Evolutionary conservation across 2,113 vertebrate species (phyloP), one percentile per base, ranked within the genome.

Genomic region (Peromyscus leucopus): DNA sequence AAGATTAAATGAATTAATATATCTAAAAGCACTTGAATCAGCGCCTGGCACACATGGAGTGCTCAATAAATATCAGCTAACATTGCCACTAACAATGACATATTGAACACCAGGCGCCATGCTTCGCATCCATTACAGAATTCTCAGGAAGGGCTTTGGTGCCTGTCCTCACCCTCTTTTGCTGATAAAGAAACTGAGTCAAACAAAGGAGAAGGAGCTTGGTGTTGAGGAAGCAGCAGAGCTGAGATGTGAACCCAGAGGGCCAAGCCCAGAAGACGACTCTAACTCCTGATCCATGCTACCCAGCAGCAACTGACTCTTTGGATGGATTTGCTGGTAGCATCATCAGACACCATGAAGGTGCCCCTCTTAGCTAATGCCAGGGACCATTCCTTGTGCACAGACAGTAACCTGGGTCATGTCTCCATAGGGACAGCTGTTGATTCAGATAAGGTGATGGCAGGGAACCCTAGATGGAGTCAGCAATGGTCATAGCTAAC

Each of bases 1-100:
- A 90, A 92, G 89, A 97, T 82, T 61, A 88, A 96, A 80, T 92
- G 90, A 92, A 96, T 95, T 84, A 65, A 96, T 94, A 92, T 76
- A 59, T 78, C 78, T 74, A 48, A 91, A 85, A 95, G 80, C 76
- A 57, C 91, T 96, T 95, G 80, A 95, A 93, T 87, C 17, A 31
- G 42, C 76, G 86, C 78, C 48, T 93, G 93, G 92, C 61, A 96
- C 57, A 83, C 42, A 89, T 39, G 71, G 67, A 86, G 42, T n/a
- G 6, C 88, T 90, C 87, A 67, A 28, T 93, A 97, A 94, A 92
- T 84, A 91, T 87, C 84, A 95, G 63, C 61, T 89, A 87, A 76
- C 63, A 72, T 83, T 46, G 6, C 65, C 17, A 9, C 36, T 94
- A 65, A 78, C 89, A 78, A 33, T 48, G 72, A 51, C 42, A 65